phyloP scores from a whole-genome alignment of 30 jellyfish, hydroid and myxozoan species.

The Turritopsis rubra region DNA sequence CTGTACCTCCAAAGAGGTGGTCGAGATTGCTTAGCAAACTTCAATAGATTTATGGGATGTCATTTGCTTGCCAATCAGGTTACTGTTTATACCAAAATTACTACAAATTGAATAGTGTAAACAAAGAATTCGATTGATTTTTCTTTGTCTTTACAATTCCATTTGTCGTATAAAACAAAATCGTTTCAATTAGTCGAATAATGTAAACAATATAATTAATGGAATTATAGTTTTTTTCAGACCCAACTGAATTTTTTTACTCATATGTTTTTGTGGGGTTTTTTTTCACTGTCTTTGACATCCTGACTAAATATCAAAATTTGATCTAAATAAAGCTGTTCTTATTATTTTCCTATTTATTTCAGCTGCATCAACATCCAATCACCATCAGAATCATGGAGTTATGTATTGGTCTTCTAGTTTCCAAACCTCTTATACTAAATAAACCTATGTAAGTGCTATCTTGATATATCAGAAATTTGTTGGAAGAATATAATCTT shows the following conservation, averaged over 20 bases:
- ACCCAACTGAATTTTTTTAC: too few relatives aligned
- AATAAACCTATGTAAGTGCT: slow-evolving; percentile 38
- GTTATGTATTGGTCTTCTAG: slow-evolving; percentile 55
- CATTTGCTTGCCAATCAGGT: slow-evolving; percentile 94
- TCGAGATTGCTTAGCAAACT: slow-evolving; percentile 60
- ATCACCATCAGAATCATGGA: slow-evolving; percentile 44
- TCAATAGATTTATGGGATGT: slow-evolving; percentile 82
- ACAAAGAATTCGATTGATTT: too few relatives aligned
- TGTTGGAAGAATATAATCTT: too few relatives aligned
- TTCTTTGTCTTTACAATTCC: too few relatives aligned
- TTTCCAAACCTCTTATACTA: slow-evolving; percentile 25
- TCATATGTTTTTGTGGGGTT: neutral
- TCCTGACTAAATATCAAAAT: neutral
- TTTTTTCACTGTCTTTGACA: neutral
- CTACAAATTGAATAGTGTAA: too few relatives aligned
- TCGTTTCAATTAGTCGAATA: too few relatives aligned
- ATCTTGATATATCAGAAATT: neutral
- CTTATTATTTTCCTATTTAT: neutral
- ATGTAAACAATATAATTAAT: too few relatives aligned
- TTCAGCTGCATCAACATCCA: slow-evolving; percentile 88
- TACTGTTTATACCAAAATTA: neutral
- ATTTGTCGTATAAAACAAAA: too few relatives aligned
- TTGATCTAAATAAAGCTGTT: neutral
- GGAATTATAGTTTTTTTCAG: too few relatives aligned
- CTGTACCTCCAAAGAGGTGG: slow-evolving; percentile 94